phyloP scores from a whole-genome alignment of 2,113 vertebrate genomes.

The Cryptoleucopteryx plumbea region DNA sequence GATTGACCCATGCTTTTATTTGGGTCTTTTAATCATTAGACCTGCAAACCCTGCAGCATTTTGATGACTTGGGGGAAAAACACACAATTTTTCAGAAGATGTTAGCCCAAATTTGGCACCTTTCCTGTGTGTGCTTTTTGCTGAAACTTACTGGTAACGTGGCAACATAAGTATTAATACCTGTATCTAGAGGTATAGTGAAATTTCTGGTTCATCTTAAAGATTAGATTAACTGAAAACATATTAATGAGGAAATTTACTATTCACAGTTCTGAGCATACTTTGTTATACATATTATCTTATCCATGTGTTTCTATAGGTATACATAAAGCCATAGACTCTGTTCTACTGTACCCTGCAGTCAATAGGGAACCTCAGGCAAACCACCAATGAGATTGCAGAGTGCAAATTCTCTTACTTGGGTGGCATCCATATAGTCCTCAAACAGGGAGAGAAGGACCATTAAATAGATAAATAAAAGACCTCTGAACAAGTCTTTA shows the following conservation, averaged over 20 bases:
- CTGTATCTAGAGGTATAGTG: background rate
- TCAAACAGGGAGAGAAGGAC: background rate
- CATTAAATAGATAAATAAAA: background rate
- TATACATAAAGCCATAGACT: background rate
- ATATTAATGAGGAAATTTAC: background rate
- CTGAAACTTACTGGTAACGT: background rate
- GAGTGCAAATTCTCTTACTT: background rate
- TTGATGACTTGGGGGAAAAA: background rate
- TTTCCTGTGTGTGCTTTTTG: background rate
- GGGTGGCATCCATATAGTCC: accelerated
- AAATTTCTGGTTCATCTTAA: background rate
- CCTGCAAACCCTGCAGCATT: background rate
- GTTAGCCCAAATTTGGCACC: background rate
- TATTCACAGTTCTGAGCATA: background rate
- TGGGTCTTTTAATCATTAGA: background rate
- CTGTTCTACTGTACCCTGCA: background rate
- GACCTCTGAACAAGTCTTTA: background rate
- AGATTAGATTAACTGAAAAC: background rate
- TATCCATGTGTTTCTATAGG: background rate
- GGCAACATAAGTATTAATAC: background rate
- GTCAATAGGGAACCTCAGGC: background rate
- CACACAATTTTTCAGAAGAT: background rate
- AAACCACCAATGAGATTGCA: background rate
- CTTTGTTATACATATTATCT: background rate
- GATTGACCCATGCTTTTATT: background rate